phyloP scores from a whole-genome alignment of 1,140 invertebrate genomes.

The Daktulosphaira vitifoliae region DNA sequence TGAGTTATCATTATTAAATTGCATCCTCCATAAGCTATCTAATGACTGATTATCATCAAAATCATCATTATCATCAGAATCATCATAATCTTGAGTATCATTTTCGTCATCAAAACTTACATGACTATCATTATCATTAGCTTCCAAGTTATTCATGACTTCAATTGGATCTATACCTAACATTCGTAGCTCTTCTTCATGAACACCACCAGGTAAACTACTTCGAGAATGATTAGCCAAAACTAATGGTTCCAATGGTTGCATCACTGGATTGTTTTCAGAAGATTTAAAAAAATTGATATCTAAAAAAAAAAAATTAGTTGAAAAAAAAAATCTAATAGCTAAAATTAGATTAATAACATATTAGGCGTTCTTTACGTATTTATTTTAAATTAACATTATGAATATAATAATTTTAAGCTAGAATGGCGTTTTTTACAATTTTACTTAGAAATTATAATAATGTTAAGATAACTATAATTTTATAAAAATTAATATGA shows the following conservation, averaged over 20 bases:
- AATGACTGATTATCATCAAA: no score
- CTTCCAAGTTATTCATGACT: background rate
- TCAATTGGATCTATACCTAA: slow-evolving; percentile 5
- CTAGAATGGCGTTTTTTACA: background rate
- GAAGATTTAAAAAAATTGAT: no score
- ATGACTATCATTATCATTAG: background rate
- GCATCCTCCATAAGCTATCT: no score
- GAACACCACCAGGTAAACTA: background rate
- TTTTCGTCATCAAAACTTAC: background rate
- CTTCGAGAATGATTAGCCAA: no score
- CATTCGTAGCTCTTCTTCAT: slow-evolving; percentile 3
- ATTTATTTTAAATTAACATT: background rate
- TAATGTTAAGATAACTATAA: no score
- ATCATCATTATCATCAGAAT: background rate
- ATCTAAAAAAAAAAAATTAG: no score
- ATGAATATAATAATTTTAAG: background rate
- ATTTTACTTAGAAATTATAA: no score
- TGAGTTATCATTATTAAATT: background rate
- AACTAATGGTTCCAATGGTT: no score
- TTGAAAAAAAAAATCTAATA: no score
- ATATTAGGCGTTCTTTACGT: slow-evolving; percentile 15
- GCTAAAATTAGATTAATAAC: no score
- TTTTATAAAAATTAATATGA: no score
- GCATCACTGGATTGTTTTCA: no score
- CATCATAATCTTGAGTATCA: background rate